These are phyloP conservation scores for Drosophila kambysellisi DNA, from an alignment of 2,888 invertebrate genomes.

Conservation along the genomic window DNA sequence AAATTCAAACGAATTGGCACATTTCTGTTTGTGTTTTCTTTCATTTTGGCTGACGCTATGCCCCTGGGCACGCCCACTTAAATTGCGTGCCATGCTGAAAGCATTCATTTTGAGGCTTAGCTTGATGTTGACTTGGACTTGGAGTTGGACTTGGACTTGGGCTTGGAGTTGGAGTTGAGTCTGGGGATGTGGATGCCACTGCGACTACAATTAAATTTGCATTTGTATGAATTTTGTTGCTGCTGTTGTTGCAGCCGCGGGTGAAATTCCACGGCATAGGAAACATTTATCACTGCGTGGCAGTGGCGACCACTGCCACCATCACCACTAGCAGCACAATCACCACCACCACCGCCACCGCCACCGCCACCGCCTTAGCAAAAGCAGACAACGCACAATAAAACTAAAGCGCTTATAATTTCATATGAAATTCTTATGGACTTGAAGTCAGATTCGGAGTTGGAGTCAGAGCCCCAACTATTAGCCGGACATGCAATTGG, in stretches of 20 bases:
- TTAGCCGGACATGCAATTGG: slow-evolving; percentile 76
- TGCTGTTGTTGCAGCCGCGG: slow-evolving; percentile 67
- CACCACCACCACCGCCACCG: slow-evolving; percentile 41
- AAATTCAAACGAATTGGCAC: slow-evolving; percentile 80
- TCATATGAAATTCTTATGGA: slow-evolving; percentile 80
- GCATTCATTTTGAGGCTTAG: slow-evolving; percentile 78
- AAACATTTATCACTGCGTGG: slow-evolving; percentile 84
- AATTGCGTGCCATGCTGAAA: slow-evolving; percentile 83
- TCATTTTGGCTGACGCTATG: slow-evolving; percentile 47
- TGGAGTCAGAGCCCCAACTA: slow-evolving; percentile 60
- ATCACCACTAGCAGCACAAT: slow-evolving; percentile 26
- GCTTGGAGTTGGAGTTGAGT: slow-evolving; percentile 32
- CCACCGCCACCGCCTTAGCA: slow-evolving; percentile 53
- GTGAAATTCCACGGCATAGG: slow-evolving; percentile 81
- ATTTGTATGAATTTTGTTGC: slow-evolving; percentile 82
- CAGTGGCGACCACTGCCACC: slow-evolving; percentile 42
- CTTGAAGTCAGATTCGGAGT: slow-evolving; percentile 31
- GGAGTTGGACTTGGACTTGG: slow-evolving; percentile 31
- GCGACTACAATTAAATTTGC: slow-evolving; percentile 85
- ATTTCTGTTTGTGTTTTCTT: slow-evolving; percentile 49
- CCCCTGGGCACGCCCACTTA: slow-evolving; percentile 82
- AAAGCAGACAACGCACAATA: slow-evolving; percentile 72
- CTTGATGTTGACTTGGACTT: slow-evolving; percentile 58
- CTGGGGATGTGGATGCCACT: slow-evolving; percentile 48
- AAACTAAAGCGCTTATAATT: slow-evolving; percentile 84